Evolutionary conservation across 2,888 invertebrate genomes (phyloP).

Genomic region (Nomada lathburiana): DNA sequence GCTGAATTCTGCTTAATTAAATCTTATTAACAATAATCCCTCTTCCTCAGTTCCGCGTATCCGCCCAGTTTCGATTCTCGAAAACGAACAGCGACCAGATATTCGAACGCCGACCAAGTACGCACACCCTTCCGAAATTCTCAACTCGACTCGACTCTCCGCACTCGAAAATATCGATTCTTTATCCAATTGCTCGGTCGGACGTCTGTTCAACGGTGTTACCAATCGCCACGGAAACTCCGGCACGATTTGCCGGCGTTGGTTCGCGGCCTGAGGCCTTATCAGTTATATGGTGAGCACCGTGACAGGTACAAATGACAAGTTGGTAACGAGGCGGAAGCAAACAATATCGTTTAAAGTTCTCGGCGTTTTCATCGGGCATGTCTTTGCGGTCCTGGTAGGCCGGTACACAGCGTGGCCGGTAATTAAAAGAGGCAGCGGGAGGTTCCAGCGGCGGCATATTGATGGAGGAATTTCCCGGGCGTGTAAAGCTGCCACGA

Average conservation of each 20-base stretch:
- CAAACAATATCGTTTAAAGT: conserved; percentile 47
- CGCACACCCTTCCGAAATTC: too few relatives aligned
- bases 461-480: conserved; percentile 65
- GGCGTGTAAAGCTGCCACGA: conserved; percentile 63
- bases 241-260: conserved; percentile 8
- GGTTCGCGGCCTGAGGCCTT: background rate
- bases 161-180: background rate
- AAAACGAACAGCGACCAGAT: too few relatives aligned
- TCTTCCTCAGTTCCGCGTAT: too few relatives aligned
- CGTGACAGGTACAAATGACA: conserved; percentile 41
- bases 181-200: conserved; percentile 11
- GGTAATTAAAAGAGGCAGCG: conserved; percentile 66
- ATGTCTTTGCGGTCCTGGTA: conserved; percentile 28
- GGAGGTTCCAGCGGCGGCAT: conserved; percentile 44
- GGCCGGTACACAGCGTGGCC: background rate
- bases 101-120: too few relatives aligned
- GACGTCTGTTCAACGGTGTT: background rate
- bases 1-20: background rate
- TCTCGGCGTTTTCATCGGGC: conserved; percentile 53
- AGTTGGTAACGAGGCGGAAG: conserved; percentile 54
- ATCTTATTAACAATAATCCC: background rate
- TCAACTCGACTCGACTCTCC: too few relatives aligned
- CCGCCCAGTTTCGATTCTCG: too few relatives aligned
- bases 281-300: background rate
- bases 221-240: background rate